phyloP scores from a whole-genome alignment of 2,113 vertebrate genomes.

The Engystomops pustulosus region DNA sequence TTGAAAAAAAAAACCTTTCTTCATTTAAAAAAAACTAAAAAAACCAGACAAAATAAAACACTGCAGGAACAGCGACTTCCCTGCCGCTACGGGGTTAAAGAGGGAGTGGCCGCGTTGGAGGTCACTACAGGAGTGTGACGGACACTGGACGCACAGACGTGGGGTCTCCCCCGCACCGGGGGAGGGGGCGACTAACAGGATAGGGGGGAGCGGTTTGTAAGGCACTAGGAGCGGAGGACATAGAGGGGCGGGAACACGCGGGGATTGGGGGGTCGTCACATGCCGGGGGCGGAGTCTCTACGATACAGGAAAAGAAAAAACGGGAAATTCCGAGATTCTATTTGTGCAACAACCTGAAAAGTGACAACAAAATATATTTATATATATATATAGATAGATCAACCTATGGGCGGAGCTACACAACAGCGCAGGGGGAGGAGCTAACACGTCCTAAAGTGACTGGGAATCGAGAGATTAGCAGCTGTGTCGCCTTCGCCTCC shows the following conservation, averaged over 20 bases:
- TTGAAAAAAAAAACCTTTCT: not conserved
- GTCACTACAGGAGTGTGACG: not conserved
- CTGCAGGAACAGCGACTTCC: not conserved
- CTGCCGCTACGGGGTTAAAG: conserved; percentile 7
- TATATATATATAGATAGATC: not conserved
- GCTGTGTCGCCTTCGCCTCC: conserved; percentile 19
- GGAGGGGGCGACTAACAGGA: not conserved
- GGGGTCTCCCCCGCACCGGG: not conserved
- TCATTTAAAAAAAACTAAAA: not conserved
- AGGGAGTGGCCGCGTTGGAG: not conserved
- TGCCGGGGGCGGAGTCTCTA: conserved; percentile 78
- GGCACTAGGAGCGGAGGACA: conserved; percentile 91
- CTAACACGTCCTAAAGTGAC: conserved; percentile 43
- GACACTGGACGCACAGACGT: not conserved
- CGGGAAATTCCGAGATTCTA: not conserved
- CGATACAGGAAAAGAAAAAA: too few relatives aligned
- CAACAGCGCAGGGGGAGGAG: conserved; percentile 74
- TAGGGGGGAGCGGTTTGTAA: conserved; percentile 83
- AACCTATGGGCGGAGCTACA: conserved; percentile 88
- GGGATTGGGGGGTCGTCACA: conserved; percentile 85
- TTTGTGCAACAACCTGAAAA: conserved; percentile 57
- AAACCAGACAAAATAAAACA: not conserved
- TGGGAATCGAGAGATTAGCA: conserved; percentile 29
- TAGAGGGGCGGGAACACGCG: conserved; percentile 3
- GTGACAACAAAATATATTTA: conserved; percentile 36